These are phyloP conservation scores for Isotomurus palustris DNA, from an alignment of 2,888 invertebrate species.

Conservation along the genomic window DNA sequence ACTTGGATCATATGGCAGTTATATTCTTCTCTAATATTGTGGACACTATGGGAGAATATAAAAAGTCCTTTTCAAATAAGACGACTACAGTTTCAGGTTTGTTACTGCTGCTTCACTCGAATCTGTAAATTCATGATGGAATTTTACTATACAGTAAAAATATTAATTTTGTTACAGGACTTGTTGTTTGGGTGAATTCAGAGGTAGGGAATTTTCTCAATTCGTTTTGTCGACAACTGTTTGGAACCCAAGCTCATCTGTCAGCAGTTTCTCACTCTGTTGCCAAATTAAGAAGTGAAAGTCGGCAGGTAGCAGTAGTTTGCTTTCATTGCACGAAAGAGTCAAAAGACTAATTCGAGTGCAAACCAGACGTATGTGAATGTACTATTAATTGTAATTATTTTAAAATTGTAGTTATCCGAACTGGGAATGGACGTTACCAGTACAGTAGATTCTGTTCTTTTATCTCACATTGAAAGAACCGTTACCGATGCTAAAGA, in stretches of 20 bases:
- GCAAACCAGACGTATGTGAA: too few species aligned
- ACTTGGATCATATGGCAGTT: constrained; percentile 73
- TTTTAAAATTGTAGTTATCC: constrained; percentile 52
- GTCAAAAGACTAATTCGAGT: too few species aligned
- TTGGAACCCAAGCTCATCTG: constrained; percentile 80
- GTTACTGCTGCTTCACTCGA: too few species aligned
- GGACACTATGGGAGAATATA: constrained; percentile 70
- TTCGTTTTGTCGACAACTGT: constrained; percentile 79
- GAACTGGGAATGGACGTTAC: constrained; percentile 79
- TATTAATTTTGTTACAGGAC: too few species aligned
- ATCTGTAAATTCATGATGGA: too few species aligned
- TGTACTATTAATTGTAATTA: not conserved
- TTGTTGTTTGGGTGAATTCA: constrained; percentile 85
- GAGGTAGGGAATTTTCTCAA: constrained; percentile 74
- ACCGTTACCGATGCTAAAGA: constrained; percentile 73
- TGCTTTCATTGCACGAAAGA: too few species aligned
- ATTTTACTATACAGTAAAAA: too few species aligned
- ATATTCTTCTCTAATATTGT: constrained; percentile 78
- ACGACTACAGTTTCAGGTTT: constrained; percentile 68
- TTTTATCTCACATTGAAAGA: constrained; percentile 70
- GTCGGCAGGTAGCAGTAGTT: constrained; percentile 56
- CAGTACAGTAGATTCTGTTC: constrained; percentile 81
- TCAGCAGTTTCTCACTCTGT: constrained; percentile 82
- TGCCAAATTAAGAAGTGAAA: constrained; percentile 70
- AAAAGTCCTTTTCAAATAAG: constrained; percentile 74